phyloP scores from a whole-genome alignment of 2,888 invertebrate species.

The Drosophila fulvimacula region DNA sequence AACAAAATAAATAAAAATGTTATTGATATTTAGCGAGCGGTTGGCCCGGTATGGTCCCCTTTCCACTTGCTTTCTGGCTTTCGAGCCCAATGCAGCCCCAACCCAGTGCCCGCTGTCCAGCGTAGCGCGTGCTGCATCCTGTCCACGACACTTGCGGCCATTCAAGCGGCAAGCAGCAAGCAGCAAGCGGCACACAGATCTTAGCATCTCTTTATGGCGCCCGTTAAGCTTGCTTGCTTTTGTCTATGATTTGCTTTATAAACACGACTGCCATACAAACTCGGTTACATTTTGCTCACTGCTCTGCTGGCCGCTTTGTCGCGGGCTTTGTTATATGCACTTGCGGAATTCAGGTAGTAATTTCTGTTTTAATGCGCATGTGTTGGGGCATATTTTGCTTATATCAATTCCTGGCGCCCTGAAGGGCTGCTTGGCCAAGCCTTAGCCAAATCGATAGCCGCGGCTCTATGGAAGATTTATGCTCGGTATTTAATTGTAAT shows the following conservation, averaged over 20 bases:
- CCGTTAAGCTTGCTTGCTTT: conserved; percentile 62
- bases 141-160: conserved; percentile 70
- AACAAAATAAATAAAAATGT: conserved; percentile 80
- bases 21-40: conserved; percentile 77
- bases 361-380: conserved; percentile 68
- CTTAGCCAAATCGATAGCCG: not conserved
- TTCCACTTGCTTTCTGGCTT: not conserved
- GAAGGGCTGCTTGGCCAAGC: conserved; percentile 27
- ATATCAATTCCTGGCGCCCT: conserved; percentile 60
- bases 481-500: conserved; percentile 43
- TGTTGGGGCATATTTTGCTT: conserved; percentile 53
- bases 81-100: not conserved
- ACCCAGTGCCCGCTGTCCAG: not conserved
- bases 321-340: conserved; percentile 56
- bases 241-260: conserved; percentile 76
- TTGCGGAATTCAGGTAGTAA: conserved; percentile 80
- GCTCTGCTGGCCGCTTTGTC: conserved; percentile 15
- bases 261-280: conserved; percentile 47
- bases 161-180: conserved; percentile 47
- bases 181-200: conserved; percentile 25
- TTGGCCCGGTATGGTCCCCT: conserved; percentile 7
- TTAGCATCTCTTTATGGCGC: conserved; percentile 60
- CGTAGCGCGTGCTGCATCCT: conserved; percentile 67
- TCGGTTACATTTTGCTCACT: conserved; percentile 26
- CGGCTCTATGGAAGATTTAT: conserved; percentile 36